Conservation (phyloP, 2,888 invertebrate genomes). For the Rhimphoctona megacephalus region DNA sequence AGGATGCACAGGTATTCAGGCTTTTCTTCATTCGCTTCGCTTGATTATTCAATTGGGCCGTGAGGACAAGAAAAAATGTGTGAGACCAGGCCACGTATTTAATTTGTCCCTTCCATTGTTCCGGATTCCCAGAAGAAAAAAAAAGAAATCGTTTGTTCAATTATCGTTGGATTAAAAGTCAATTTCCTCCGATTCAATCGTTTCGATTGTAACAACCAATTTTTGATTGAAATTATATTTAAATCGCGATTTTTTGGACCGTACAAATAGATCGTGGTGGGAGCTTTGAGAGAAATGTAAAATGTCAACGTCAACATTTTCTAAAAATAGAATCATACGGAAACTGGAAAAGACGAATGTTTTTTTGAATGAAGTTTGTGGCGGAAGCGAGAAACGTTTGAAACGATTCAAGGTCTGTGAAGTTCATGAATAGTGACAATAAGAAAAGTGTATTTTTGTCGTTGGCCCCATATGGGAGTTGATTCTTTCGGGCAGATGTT, state of each 20-base stretch:
- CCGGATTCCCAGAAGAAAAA: neutral
- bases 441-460: slow-evolving; percentile 39
- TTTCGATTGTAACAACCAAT: neutral
- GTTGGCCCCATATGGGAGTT: slow-evolving; percentile 7
- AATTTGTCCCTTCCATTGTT: neutral
- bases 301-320: neutral
- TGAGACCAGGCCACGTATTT: neutral
- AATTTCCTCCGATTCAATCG: neutral
- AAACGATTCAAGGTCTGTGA: neutral
- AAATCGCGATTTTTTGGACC: neutral
- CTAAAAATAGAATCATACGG: neutral
- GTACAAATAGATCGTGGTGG: neutral
- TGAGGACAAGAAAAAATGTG: neutral
- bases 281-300: neutral
- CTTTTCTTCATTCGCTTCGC: neutral
- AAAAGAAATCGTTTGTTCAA: neutral
- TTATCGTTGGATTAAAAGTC: neutral
- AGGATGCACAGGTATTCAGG: neutral
- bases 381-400: neutral
- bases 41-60: neutral
- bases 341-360: neutral
- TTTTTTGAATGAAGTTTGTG: neutral
- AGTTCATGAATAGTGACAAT: slow-evolving; percentile 11
- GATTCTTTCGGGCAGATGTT: slow-evolving; percentile 36
- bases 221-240: neutral